Evolutionary conservation across 2,797 vertebrate species (phyloP).

Genomic region (Chiloscyllium punctatum): DNA sequence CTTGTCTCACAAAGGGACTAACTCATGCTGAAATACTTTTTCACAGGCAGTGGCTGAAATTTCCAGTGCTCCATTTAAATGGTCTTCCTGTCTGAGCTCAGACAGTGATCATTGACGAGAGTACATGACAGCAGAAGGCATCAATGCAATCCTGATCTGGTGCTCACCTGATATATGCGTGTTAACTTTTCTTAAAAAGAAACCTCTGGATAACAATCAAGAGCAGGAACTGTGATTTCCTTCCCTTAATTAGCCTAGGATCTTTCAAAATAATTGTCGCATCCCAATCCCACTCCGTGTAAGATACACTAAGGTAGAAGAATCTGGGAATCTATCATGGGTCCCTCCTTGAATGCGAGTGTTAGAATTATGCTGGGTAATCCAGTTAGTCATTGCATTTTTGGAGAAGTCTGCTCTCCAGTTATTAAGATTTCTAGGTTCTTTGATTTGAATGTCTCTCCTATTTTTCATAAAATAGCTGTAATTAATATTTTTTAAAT

Average conservation of each 20-base stretch:
- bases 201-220: neutral
- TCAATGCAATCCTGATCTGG: neutral
- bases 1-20: neutral
- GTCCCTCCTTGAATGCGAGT: neutral
- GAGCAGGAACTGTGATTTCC: neutral
- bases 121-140: neutral
- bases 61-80: neutral
- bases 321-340: neutral
- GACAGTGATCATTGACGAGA: neutral
- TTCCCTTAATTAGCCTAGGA: neutral
- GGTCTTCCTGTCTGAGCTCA: neutral
- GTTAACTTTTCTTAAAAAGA: neutral
- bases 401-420: neutral
- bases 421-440: neutral
- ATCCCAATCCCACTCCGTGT: too few relatives aligned
- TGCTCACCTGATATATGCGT: neutral
- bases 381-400: neutral
- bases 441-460: neutral
- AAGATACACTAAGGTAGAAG: neutral
- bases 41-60: neutral
- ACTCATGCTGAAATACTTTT: neutral
- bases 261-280: neutral
- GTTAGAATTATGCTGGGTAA: neutral
- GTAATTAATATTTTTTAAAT: neutral
- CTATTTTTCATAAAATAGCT: neutral